These are phyloP conservation scores for Microplitis manilae DNA, from an alignment of 2,888 invertebrate species.

Conservation along the genomic window DNA sequence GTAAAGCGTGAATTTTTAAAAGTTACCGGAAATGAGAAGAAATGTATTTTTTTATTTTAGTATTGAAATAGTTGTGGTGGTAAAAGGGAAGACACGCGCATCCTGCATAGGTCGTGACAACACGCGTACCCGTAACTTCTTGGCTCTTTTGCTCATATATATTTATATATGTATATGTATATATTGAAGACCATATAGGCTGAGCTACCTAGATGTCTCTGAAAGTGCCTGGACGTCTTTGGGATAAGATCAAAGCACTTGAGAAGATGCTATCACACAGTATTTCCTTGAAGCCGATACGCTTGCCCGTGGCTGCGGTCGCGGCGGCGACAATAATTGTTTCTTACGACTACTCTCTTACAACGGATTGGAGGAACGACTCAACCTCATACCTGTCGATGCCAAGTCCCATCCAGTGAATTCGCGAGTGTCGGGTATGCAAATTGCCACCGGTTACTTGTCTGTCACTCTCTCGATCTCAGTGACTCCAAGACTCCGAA, in stretches of 20 bases:
- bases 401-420: constrained; percentile 22
- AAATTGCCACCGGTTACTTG: constrained; percentile 47
- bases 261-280: constrained; percentile 43
- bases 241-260: constrained; percentile 41
- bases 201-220: neutral
- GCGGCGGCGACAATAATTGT: constrained; percentile 49
- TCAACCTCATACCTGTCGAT: constrained; percentile 46
- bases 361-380: neutral
- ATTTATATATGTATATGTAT: constrained; percentile 5
- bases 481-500: neutral
- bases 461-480: constrained; percentile 35
- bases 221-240: constrained; percentile 3
- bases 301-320: neutral
- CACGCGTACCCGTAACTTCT: constrained; percentile 56
- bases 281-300: constrained; percentile 41
- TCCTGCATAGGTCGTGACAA: constrained; percentile 69
- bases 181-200: constrained; percentile 22
- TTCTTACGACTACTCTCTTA: constrained; percentile 40
- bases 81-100: constrained; percentile 69
- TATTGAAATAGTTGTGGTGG: neutral
- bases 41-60: neutral
- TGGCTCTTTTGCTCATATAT: constrained; percentile 29
- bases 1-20: too few species aligned
- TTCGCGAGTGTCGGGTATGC: constrained; percentile 48
- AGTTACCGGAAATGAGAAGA: neutral